Evolutionary conservation across 2,888 invertebrate genomes (phyloP), one percentile per base, ranked within the genome.

Genomic region (Pinctada fucata): DNA sequence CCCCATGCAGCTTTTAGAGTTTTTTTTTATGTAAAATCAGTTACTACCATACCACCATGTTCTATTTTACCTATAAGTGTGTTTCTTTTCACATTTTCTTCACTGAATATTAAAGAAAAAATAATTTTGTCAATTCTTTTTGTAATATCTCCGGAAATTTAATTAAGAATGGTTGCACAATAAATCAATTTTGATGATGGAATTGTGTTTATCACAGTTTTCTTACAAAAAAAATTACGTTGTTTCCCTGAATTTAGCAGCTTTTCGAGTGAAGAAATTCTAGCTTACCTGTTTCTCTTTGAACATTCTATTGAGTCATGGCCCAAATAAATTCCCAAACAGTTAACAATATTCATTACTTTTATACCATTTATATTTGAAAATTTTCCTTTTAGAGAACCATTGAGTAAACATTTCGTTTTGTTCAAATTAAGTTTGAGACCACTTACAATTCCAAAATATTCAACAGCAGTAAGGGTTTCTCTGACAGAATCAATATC

Each of bases 241-340:
- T 51, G 8, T 52, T 51, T n/a, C 71, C 52, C 50, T 2, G 52
- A 51, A 50, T 71, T 48, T 31, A 71, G 13, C 4, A 52, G 5
- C 48, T 52, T n/a, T 51, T 50, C 52, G 4, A 51, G 48, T 16
- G 31, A 31, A 8, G 16, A 47, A 50, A 71, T 8, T 50, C 51
- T 71, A n/a, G 13, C 13, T 51, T 31, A 16, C 71, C 52, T 51
- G 8, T 71, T 71, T 71, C 48, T 52, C n/a, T 71, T 48, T 50
- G n/a, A 31, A 71, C 71, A 71, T 5, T 51, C 16, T 16, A 6
- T 51, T 16, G n/a, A 50, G 52, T 71, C 51, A 71, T 50, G 50
- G 5, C 52, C 71, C 5, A 71, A 4, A 70, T 70, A 50, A 6
- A 50, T 50, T 1, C 50, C 51, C 48, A n/a, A 16, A 71, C 10